These are phyloP conservation scores for Eudyptes chrysolophus DNA, from an alignment of 2,113 vertebrate genomes.

Conservation along the genomic window DNA sequence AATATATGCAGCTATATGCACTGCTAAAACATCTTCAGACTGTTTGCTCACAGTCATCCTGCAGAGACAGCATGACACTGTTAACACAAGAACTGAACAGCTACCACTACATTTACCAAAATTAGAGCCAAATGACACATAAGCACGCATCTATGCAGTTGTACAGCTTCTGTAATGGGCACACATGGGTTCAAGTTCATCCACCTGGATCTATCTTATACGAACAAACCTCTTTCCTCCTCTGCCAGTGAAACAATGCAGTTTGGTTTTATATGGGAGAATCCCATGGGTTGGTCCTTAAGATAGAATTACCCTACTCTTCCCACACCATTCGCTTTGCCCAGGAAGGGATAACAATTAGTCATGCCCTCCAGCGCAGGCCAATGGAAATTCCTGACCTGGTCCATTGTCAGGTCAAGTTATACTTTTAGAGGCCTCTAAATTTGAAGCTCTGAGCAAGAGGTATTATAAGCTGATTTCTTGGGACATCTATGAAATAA, in stretches of 20 bases:
- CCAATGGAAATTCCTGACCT: not conserved
- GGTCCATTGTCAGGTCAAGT: not conserved
- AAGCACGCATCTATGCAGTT: not conserved
- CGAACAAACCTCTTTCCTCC: not conserved
- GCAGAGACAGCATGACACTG: slow-evolving; percentile 17
- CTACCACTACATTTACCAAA: not conserved
- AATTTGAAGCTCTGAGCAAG: not conserved
- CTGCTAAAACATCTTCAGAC: slow-evolving; percentile 61
- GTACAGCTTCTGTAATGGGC: not conserved
- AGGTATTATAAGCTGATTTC: not conserved
- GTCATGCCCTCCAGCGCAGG: not conserved
- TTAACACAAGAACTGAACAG: slow-evolving; percentile 11
- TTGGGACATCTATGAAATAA: not conserved
- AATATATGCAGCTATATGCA: slow-evolving; percentile 59
- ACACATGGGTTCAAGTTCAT: not conserved
- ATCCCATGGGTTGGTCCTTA: not conserved
- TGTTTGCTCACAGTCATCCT: slow-evolving; percentile 61
- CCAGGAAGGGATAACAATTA: not conserved
- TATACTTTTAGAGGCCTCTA: not conserved
- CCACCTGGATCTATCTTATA: not conserved
- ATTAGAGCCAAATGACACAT: not conserved
- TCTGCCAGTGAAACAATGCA: not conserved
- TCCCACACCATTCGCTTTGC: not conserved
- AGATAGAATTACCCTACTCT: not conserved
- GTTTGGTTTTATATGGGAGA: not conserved